These are phyloP conservation scores for Eupleurogrammus muticus DNA, from an alignment of 2,797 vertebrate species.

Conservation along the genomic window DNA sequence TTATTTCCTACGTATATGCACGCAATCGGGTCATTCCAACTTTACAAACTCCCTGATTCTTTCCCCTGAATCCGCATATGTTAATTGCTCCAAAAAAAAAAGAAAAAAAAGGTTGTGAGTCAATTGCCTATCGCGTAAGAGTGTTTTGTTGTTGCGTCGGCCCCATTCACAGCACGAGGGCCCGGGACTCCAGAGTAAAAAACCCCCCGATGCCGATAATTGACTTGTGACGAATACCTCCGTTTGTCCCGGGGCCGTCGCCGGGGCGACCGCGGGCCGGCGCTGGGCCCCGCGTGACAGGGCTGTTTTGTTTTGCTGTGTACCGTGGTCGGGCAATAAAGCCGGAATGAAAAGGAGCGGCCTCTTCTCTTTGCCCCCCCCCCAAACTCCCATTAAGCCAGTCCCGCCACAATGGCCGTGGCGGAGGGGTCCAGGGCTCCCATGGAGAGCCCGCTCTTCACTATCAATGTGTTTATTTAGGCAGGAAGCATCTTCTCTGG, in stretches of 20 bases:
- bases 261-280: constrained; percentile 72
- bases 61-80: constrained; percentile 51
- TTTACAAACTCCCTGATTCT: constrained; percentile 51
- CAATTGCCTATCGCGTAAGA: constrained; percentile 72
- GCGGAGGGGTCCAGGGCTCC: constrained; percentile 68
- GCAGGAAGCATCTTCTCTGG: constrained; percentile 67
- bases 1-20: too few relatives aligned
- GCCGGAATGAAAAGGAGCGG: constrained; percentile 72
- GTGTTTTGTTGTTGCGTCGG: constrained; percentile 69
- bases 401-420: constrained; percentile 66
- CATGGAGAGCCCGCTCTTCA: constrained; percentile 69
- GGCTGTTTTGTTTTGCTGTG: constrained; percentile 76
- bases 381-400: constrained; percentile 70
- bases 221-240: constrained; percentile 83
- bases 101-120: constrained; percentile 69
- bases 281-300: constrained; percentile 67
- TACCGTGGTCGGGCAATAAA: constrained; percentile 73
- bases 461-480: constrained; percentile 75
- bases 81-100: too few relatives aligned
- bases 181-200: constrained; percentile 68
- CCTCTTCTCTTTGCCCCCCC: constrained; percentile 53
- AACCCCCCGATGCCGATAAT: constrained; percentile 76
- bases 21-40: too few relatives aligned
- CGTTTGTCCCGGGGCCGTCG: constrained; percentile 79
- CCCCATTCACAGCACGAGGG: constrained; percentile 67